These are phyloP conservation scores for Neuroterus valhalla DNA, from an alignment of 1,140 invertebrate genomes.

Conservation along the genomic window DNA sequence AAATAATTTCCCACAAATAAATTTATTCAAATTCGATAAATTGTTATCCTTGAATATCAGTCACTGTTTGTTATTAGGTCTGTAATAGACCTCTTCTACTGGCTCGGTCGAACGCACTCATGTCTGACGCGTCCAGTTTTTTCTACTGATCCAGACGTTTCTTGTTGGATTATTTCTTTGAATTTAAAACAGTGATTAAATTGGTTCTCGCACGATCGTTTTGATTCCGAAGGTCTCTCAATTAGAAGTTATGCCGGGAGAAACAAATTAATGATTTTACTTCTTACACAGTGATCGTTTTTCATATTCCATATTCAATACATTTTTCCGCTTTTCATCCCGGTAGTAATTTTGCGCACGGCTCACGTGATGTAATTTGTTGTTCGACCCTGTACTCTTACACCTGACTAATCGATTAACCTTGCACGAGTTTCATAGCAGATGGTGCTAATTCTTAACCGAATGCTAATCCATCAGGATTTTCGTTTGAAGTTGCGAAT, in stretches of 20 bases:
- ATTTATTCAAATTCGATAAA: too few relatives aligned
- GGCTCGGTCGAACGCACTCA: neutral
- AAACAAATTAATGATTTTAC: conserved; percentile 2
- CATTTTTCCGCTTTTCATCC: neutral
- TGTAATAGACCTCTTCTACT: conserved; percentile 11
- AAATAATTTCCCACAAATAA: too few relatives aligned
- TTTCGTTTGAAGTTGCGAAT: too few relatives aligned
- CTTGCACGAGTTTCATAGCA: too few relatives aligned
- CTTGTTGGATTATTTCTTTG: neutral
- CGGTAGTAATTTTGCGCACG: neutral
- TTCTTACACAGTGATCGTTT: neutral
- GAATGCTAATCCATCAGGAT: too few relatives aligned
- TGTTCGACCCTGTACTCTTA: neutral
- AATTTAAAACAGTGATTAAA: conserved; percentile 5
- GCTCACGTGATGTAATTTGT: neutral
- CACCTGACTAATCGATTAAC: neutral
- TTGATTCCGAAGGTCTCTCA: too few relatives aligned
- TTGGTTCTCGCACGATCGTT: neutral
- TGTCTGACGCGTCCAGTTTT: neutral
- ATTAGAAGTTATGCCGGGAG: neutral
- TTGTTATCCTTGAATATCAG: too few relatives aligned
- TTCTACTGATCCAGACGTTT: neutral
- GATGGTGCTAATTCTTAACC: too few relatives aligned
- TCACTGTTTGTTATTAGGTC: neutral
- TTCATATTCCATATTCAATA: conserved; percentile 24